These are phyloP conservation scores for Olivierus martensii DNA, from an alignment of 1,140 invertebrate genomes.

Conservation along the genomic window DNA sequence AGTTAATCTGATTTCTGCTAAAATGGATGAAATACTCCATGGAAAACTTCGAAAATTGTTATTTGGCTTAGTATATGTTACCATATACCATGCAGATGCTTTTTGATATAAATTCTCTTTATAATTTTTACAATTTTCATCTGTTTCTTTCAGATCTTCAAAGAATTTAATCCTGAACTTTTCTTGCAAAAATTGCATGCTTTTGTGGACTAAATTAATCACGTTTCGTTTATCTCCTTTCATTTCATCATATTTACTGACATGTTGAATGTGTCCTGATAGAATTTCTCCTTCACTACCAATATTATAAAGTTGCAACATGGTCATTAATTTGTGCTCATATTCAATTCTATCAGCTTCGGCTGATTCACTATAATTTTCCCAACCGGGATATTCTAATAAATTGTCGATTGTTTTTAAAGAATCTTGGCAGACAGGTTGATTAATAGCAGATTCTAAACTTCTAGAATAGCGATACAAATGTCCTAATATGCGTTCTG, in stretches of 20 bases:
- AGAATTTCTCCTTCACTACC: conserved; percentile 23
- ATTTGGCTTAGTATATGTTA: conserved; percentile 14
- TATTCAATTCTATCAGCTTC: conserved; percentile 8
- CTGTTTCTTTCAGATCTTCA: conserved; percentile 17
- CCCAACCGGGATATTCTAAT: conserved; percentile 12
- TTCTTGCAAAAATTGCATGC: neutral
- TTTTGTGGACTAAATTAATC: neutral
- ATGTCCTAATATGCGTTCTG: conserved; percentile 23
- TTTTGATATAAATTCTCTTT: conserved; percentile 15
- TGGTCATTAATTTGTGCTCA: conserved; percentile 12
- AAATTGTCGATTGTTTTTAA: neutral
- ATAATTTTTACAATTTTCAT: neutral
- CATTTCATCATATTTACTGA: conserved; percentile 19
- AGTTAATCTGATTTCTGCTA: neutral
- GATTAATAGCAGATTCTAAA: conserved; percentile 2
- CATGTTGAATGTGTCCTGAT: conserved; percentile 18
- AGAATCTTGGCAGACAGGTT: neutral
- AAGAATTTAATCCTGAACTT: conserved; percentile 9
- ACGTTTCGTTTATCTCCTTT: conserved; percentile 17
- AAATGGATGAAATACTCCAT: neutral
- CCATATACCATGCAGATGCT: conserved; percentile 23
- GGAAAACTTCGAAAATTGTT: neutral
- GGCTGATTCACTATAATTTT: conserved; percentile 14
- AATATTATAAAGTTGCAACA: conserved; percentile 23
- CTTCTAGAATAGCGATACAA: conserved; percentile 20